Evolutionary conservation across 2,797 vertebrate species (phyloP).

Genomic region (Cyclura pinguis): DNA sequence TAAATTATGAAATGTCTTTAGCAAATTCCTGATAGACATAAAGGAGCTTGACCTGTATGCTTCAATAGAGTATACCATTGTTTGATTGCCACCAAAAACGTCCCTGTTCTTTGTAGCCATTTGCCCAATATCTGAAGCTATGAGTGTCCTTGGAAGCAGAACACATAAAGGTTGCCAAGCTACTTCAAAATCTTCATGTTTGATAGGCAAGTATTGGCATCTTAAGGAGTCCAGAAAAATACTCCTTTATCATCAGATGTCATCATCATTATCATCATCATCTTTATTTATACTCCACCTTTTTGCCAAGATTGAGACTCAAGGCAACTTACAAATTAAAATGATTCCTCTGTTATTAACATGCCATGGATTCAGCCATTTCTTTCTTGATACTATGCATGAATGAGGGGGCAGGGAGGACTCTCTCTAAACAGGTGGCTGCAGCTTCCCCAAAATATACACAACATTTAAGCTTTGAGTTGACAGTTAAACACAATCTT

Average conservation of each 20-base stretch:
- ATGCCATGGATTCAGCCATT: no score
- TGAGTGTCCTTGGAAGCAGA: not conserved
- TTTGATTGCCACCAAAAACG: not conserved
- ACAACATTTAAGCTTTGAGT: slow-evolving; percentile 20
- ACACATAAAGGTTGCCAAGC: not conserved
- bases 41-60: not conserved
- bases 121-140: not conserved
- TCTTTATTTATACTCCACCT: no score
- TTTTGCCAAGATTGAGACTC: no score
- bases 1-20: not conserved
- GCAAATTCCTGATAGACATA: not conserved
- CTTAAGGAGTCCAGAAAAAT: not conserved
- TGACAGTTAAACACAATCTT: not conserved
- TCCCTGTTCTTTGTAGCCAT: not conserved
- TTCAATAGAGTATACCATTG: not conserved
- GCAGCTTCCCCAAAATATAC: slow-evolving; percentile 3
- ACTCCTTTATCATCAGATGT: no score
- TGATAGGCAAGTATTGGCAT: not conserved
- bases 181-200: not conserved
- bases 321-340: no score
- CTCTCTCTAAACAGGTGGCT: slow-evolving; percentile 7
- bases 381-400: no score
- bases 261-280: no score
- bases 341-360: no score
- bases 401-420: not conserved